Evolutionary conservation across 30 jellyfish, hydroid and myxozoan genomes (phyloP).

Genomic region (Turritopsis rubra): DNA sequence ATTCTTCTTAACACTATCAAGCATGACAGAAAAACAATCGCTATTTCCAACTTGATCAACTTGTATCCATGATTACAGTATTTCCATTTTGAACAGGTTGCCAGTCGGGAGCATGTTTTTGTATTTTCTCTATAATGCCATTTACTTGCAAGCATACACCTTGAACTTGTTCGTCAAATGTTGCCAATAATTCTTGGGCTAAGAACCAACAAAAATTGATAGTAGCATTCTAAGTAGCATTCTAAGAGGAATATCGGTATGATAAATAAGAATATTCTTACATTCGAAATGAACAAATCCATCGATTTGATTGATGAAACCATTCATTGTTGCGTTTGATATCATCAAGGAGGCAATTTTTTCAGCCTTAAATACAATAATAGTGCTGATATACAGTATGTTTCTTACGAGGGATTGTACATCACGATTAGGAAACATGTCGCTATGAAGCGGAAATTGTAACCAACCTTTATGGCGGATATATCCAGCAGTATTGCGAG

Average conservation of each 20-base stretch:
- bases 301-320: slow-evolving; percentile 78
- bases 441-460: not conserved
- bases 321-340: slow-evolving; percentile 67
- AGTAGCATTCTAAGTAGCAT: not conserved
- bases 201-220: not conserved
- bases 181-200: slow-evolving; percentile 65
- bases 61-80: slow-evolving; percentile 25
- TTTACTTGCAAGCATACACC: slow-evolving; percentile 85
- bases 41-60: not conserved
- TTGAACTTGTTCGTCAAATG: slow-evolving; percentile 76
- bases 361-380: slow-evolving; percentile 49
- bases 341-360: slow-evolving; percentile 72
- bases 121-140: slow-evolving; percentile 57
- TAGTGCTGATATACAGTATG: not conserved
- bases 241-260: not conserved
- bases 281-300: slow-evolving; percentile 86
- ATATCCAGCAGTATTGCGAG: slow-evolving; percentile 69
- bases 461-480: slow-evolving; percentile 50
- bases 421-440: not conserved
- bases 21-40: not conserved
- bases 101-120: slow-evolving; percentile 78
- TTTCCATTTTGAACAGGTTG: slow-evolving; percentile 33
- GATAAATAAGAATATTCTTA: slow-evolving; percentile 4
- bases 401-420: not conserved
- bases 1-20: not conserved